These are phyloP conservation scores for Andrena flavipes DNA, from an alignment of 2,888 invertebrate species.

Conservation along the genomic window DNA sequence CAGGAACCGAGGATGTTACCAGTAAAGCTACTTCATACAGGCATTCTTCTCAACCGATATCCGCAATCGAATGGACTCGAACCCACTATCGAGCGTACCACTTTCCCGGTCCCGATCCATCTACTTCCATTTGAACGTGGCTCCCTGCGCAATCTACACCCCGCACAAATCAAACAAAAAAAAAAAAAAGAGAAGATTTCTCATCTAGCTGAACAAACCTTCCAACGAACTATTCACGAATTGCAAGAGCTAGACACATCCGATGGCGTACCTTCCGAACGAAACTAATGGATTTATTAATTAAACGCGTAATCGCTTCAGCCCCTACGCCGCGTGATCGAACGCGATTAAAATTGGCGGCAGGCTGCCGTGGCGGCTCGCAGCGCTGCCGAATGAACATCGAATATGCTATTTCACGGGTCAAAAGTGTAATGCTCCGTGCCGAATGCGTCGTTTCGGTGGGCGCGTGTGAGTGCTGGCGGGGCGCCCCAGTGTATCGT, in stretches of 20 bases:
- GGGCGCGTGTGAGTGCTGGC: not conserved
- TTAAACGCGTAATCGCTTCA: conserved; percentile 25
- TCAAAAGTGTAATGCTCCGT: conserved; percentile 52
- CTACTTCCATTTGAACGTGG: conserved; percentile 6
- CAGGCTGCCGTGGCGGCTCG: not conserved
- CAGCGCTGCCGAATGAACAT: conserved; percentile 33
- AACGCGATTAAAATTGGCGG: conserved; percentile 32
- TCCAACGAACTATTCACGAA: no score
- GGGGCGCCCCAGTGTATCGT: not conserved
- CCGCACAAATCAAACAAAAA: no score
- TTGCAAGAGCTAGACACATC: no score
- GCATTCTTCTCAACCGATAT: no score
- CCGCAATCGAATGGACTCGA: not conserved
- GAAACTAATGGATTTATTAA: conserved; percentile 33
- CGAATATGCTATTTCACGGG: conserved; percentile 57
- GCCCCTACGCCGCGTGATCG: conserved; percentile 17
- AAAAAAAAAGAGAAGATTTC: no score
- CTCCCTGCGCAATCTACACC: no score
- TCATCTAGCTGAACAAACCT: no score
- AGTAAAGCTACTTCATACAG: no score
- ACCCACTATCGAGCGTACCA: conserved; percentile 11
- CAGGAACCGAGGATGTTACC: no score
- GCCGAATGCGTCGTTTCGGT: conserved; percentile 33
- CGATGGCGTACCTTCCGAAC: not conserved
- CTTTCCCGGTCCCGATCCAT: conserved; percentile 36